Evolutionary conservation across 2,888 invertebrate species (phyloP), one percentile per base, ranked within the genome.

Genomic region (Caradrina kadenii): DNA sequence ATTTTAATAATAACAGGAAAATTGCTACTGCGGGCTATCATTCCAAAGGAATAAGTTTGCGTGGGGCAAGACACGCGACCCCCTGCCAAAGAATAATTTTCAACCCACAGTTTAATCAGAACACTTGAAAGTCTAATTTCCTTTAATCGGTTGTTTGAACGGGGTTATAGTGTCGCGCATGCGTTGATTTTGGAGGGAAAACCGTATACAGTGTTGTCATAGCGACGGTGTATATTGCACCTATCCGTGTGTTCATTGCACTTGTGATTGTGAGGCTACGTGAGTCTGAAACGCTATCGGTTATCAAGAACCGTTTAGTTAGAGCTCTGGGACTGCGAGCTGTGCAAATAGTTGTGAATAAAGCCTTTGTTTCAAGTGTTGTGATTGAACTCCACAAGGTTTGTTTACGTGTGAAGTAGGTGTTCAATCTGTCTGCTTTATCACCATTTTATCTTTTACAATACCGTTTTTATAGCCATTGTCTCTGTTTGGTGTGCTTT

Each of bases 131-230:
- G 88, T 86, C 74, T 62, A 80, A 76, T 82, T 86, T 88, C 39
- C 78, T 64, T 71, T 85, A 75, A 45, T 58, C 50, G 8, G 48
- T 49, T 42, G 50, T 59, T 66, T 67, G 76, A 76, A 69, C 68
- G 71, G 69, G 69, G 80, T 75, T 69, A 69, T 39, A 73, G 61
- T 77, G 79, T 77, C 86, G 93, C 95, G 95, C 94, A 94, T 94
- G 95, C 94, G 94, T 90, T 83, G 79, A 80, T 94, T 94, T 95
- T 94, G 95, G 94, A 94, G 94, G 94, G 94, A 95, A 94, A 93
- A 91, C 87, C 88, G 88, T 89, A 89, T 91, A 91, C 93, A 92
- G 90, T 91, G 93, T 94, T 90, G 90, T 87, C 90, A 95, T 94
- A 84, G 89, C 89, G 79, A 94, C 92, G 85, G 81, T 84, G 88